Conservation (phyloP, 2,797 vertebrate species). For the Arvicola amphibius region DNA sequence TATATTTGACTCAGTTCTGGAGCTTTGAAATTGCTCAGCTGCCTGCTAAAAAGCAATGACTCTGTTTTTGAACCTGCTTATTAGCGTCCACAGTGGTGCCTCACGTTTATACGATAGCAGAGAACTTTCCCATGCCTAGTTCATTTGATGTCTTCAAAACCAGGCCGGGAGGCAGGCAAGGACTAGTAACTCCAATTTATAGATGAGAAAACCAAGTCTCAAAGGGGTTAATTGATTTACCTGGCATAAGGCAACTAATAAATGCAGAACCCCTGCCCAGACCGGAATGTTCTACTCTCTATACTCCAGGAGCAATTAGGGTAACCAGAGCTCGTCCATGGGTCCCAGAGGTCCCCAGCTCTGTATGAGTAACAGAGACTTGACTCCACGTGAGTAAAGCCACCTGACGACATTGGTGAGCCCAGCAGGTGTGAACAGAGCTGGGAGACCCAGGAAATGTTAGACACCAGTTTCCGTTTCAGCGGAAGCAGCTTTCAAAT, state of each 20-base stretch:
- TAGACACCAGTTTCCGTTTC: conserved; percentile 23
- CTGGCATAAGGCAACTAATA: conserved; percentile 40
- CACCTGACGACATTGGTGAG: rapidly evolving
- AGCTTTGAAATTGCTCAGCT: conserved; percentile 59
- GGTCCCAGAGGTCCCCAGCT: not conserved
- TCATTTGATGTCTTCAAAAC: conserved; percentile 80
- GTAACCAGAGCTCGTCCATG: not conserved
- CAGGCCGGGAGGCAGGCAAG: conserved; percentile 54
- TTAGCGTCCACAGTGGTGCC: conserved; percentile 69
- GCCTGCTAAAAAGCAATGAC: conserved; percentile 65
- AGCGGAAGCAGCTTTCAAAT: not conserved
- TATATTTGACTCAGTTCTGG: conserved; percentile 51
- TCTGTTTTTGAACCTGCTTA: conserved; percentile 60
- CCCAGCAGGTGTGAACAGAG: not conserved
- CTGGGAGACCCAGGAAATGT: not conserved
- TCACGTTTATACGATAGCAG: conserved; percentile 67
- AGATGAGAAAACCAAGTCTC: conserved; percentile 68
- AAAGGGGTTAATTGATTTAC: conserved; percentile 71
- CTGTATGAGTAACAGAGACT: not conserved
- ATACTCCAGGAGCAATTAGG: conserved; percentile 4
- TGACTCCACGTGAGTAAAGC: not conserved
- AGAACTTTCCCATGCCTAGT: conserved; percentile 76
- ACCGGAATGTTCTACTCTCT: conserved; percentile 14
- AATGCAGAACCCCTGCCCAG: conserved; percentile 50
- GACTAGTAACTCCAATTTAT: conserved; percentile 72